Evolutionary conservation across 2,113 vertebrate species (phyloP), one percentile per base, ranked within the genome.

Genomic region (Cepphus grylle): DNA sequence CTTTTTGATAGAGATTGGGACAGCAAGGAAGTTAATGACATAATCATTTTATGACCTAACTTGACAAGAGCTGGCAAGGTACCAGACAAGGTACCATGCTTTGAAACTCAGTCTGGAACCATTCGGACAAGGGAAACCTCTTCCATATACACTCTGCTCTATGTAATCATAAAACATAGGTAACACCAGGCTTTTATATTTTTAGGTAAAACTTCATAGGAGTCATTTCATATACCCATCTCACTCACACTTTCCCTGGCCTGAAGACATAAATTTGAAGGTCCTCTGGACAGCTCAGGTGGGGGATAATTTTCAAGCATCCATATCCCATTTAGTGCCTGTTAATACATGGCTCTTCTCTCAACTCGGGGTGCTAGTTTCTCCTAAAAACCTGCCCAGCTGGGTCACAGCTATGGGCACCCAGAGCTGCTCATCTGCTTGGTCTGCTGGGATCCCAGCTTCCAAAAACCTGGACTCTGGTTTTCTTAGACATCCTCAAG

Each of bases 41-140:
- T 81, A 81, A 90, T 94, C 95, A 94, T 42, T 20, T 74, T 81
- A 86, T 88, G 81, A 94, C 87, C 81, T 82, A 90, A 74, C 21
- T 90, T 93, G 92, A 95, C 83, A 90, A 94, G 61, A 91, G 93
- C 84, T 93, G 81, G 78, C 82, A 93, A 97, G 93, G 88, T 79
- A 42, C 71, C 84, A 90, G 42, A 83, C 5, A n/a, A 92, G 50
- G 81, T 86, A 74, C 42, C 61, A 59, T 61, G 85, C 79, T 66
- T 74, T 81, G 86, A 90, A 96, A 95, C 40, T 94, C 91, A 91
- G 69, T 83, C 43, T 93, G 94, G 91, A 97, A 83, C 2, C 27
- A 45, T 53, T 73, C 10, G 2, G 63, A 66, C 55, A 72, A 81
- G 49, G 70, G 88, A 95, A 97, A 58, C 53, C 45, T 93, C 19